Evolutionary conservation across 2,113 vertebrate species (phyloP).

Genomic region (Callaeas wilsoni): DNA sequence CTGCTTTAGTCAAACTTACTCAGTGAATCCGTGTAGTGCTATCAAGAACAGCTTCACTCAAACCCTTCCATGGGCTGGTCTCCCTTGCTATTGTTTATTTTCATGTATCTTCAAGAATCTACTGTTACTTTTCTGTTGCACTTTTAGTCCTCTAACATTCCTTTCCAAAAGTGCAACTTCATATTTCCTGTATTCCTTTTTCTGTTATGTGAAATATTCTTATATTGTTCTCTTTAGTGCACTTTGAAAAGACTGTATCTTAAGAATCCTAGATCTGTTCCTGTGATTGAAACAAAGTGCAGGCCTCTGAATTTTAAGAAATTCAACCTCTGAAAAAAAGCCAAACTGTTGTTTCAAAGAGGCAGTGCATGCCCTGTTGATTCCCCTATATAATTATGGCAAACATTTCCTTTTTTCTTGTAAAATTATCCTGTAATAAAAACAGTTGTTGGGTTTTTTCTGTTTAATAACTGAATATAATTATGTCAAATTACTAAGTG

Average conservation of each 20-base stretch:
- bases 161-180: not conserved
- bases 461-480: not conserved
- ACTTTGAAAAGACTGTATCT: not conserved
- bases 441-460: not conserved
- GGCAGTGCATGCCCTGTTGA: not conserved
- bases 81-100: not conserved
- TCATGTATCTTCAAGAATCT: not conserved
- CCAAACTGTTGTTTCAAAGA: not conserved
- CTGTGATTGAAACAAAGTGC: not conserved
- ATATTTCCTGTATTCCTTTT: not conserved
- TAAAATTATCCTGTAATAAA: not conserved
- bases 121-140: not conserved
- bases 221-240: not conserved
- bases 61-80: not conserved
- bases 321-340: not conserved
- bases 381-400: not conserved
- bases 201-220: not conserved
- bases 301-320: not conserved
- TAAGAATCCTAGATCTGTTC: not conserved
- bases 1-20: not conserved
- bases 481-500: not conserved
- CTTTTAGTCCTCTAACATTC: not conserved
- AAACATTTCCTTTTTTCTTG: not conserved
- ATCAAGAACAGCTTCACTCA: not conserved
- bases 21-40: not conserved